Conservation (phyloP, 2,113 vertebrate species). For the Chlorodrepanis virens region DNA sequence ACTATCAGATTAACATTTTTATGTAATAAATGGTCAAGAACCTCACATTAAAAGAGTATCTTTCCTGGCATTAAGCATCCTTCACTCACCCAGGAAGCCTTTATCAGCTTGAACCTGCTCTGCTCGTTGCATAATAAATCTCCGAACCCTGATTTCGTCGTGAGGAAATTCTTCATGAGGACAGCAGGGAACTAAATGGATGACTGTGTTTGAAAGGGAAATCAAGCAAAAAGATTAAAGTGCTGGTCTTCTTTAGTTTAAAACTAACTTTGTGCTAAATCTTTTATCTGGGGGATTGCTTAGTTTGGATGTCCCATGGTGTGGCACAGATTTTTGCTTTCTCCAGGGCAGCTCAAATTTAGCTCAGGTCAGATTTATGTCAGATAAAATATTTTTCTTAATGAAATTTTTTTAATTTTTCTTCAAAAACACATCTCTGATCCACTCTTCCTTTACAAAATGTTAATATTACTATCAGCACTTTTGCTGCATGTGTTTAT, state of each 20-base stretch:
- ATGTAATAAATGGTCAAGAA: slow-evolving; percentile 68
- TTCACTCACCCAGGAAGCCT: slow-evolving; percentile 67
- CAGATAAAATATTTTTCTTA: background rate
- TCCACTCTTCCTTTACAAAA: background rate
- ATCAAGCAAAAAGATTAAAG: slow-evolving; percentile 61
- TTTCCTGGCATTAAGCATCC: slow-evolving; percentile 62
- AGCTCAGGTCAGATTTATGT: background rate
- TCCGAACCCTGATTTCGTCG: slow-evolving; percentile 38
- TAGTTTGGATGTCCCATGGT: background rate
- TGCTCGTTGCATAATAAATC: slow-evolving; percentile 59
- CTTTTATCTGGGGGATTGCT: background rate
- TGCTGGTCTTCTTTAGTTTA: slow-evolving; percentile 21
- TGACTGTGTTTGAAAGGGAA: slow-evolving; percentile 52
- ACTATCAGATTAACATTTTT: slow-evolving; percentile 71
- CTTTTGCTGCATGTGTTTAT: background rate
- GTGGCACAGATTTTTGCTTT: background rate
- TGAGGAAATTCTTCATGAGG: slow-evolving; percentile 61
- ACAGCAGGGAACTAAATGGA: slow-evolving; percentile 60
- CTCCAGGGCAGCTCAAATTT: background rate
- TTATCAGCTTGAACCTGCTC: slow-evolving; percentile 69
- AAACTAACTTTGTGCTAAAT: slow-evolving; percentile 35
- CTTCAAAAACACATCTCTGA: background rate
- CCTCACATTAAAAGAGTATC: slow-evolving; percentile 63
- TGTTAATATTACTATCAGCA: background rate
- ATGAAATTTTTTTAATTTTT: background rate